Evolutionary conservation across 1,140 invertebrate genomes (phyloP).

Genomic region (Nasonia vitripennis): DNA sequence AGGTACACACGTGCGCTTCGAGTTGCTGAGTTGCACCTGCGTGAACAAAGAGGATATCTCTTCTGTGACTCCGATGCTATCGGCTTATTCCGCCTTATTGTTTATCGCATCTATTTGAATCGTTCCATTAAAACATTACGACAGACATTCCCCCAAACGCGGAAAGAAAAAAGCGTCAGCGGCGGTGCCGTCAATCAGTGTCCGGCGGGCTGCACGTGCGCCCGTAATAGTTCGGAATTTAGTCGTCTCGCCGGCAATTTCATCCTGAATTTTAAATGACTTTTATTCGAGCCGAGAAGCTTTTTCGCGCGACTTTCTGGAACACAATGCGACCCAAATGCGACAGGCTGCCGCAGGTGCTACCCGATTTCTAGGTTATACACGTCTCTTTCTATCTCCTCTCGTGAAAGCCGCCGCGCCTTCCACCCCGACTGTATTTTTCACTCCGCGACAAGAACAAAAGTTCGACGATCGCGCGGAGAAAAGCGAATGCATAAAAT

Average conservation of each 20-base stretch:
- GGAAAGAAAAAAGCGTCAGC: too few species aligned
- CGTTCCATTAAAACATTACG: too few species aligned
- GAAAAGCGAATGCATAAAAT: neutral
- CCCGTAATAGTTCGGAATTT: slow-evolving; percentile 6
- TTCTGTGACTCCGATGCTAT: too few species aligned
- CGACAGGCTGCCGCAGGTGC: neutral
- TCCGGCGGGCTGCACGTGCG: neutral
- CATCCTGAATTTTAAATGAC: slow-evolving; percentile 28
- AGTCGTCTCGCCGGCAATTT: slow-evolving; percentile 3
- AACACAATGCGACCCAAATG: slow-evolving; percentile 25
- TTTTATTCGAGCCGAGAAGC: slow-evolving; percentile 22
- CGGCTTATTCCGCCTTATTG: too few species aligned
- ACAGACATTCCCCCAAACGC: too few species aligned
- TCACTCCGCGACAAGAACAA: slow-evolving; percentile 11
- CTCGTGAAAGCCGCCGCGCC: slow-evolving; percentile 4
- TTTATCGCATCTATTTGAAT: too few species aligned
- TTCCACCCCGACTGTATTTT: neutral
- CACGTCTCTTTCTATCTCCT: neutral
- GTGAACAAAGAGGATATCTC: neutral
- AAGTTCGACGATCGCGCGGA: neutral
- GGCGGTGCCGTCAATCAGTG: slow-evolving; percentile 12
- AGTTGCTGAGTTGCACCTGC: neutral
- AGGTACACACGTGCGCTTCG: neutral
- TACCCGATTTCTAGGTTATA: slow-evolving; percentile 8
- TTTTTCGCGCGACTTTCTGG: slow-evolving; percentile 24